phyloP scores from a whole-genome alignment of 2,113 vertebrate species.

The Sylvia atricapilla region DNA sequence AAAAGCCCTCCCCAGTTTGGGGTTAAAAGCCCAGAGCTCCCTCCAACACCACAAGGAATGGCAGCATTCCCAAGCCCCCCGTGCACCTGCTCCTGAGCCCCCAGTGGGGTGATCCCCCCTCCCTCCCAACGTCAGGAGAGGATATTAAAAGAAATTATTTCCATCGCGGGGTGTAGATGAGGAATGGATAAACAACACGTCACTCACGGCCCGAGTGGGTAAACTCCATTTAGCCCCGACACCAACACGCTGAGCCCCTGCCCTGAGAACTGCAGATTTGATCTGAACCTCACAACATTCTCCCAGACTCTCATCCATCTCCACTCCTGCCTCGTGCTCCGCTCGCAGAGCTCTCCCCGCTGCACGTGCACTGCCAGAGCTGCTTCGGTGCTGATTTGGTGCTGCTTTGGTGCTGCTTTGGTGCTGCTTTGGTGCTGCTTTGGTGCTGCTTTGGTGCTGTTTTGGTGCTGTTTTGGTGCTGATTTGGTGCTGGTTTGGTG shows the following conservation, averaged over 20 bases:
- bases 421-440: background rate
- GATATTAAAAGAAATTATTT: constrained; percentile 39
- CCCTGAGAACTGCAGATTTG: constrained; percentile 33
- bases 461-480: too few relatives aligned
- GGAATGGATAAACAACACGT: constrained; percentile 51
- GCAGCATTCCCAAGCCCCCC: background rate
- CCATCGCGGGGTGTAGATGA: constrained; percentile 26
- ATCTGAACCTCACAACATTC: constrained; percentile 41
- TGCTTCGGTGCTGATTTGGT: rapidly evolving
- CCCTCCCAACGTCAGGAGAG: background rate
- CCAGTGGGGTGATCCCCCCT: background rate
- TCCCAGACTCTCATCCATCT: constrained; percentile 50
- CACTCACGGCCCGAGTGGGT: background rate
- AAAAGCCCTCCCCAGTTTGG: background rate
- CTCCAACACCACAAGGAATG: background rate
- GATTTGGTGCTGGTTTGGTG: too few relatives aligned
- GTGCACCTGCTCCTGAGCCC: constrained; percentile 26
- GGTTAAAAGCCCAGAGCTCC: background rate
- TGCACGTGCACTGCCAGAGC: rapidly evolving
- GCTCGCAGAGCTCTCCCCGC: rapidly evolving
- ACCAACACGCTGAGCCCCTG: background rate
- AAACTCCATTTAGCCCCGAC: constrained; percentile 41
- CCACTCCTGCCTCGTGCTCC: rapidly evolving
- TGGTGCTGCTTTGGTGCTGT: rapidly evolving
- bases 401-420: background rate